Evolutionary conservation across 2,797 vertebrate species (phyloP).

Genomic region (Rhinatrema bivittatum): DNA sequence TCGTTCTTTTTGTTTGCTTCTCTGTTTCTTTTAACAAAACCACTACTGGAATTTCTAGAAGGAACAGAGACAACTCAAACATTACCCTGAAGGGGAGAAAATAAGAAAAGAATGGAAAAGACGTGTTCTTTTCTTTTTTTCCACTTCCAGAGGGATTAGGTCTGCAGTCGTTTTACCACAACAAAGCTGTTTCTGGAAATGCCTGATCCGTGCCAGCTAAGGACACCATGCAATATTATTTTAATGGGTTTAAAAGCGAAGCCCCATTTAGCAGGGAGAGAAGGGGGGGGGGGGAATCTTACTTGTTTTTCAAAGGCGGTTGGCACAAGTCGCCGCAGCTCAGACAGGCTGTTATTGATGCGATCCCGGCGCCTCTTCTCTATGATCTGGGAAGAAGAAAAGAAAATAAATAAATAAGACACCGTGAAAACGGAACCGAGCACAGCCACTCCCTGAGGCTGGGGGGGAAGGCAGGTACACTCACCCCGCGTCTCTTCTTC

Average conservation of each 20-base stretch:
- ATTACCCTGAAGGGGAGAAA: slow-evolving; percentile 55
- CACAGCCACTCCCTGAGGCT: no score
- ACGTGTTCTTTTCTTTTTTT: slow-evolving; percentile 58
- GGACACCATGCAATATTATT: slow-evolving; percentile 57
- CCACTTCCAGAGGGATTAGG: slow-evolving; percentile 62
- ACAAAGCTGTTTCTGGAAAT: slow-evolving; percentile 68
- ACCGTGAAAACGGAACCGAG: no score
- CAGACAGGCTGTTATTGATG: slow-evolving; percentile 90
- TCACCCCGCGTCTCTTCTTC: slow-evolving; percentile 91
- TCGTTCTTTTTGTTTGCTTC: no score
- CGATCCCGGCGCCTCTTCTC: slow-evolving; percentile 91
- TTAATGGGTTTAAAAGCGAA: slow-evolving; percentile 56
- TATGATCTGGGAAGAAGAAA: slow-evolving; percentile 71
- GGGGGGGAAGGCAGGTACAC: slow-evolving; percentile 4
- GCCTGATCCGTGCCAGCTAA: slow-evolving; percentile 54
- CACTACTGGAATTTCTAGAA: slow-evolving; percentile 51
- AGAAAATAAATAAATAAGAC: slow-evolving; percentile 30
- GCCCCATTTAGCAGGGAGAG: slow-evolving; percentile 51
- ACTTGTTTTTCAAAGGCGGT: slow-evolving; percentile 94
- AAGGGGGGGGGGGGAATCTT: slow-evolving; percentile 42
- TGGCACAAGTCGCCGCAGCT: slow-evolving; percentile 84
- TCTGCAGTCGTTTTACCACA: slow-evolving; percentile 67
- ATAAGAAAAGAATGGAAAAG: slow-evolving; percentile 60
- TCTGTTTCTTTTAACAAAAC: no score
- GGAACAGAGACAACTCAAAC: slow-evolving; percentile 53